These are phyloP conservation scores for Omphaloscelis lunosa DNA, from an alignment of 2,888 invertebrate species.

Conservation along the genomic window DNA sequence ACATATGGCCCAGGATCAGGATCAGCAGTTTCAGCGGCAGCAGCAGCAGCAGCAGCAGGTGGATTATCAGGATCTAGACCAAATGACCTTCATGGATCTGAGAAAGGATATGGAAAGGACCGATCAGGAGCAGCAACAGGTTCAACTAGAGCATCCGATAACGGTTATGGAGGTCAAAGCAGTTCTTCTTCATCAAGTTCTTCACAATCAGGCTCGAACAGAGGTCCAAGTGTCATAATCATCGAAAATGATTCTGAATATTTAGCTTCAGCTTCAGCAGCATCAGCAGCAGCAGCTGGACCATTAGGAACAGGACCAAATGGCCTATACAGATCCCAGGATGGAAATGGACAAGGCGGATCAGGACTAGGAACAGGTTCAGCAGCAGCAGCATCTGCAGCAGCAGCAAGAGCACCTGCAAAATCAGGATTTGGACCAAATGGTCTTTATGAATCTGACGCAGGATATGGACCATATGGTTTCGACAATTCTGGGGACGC, in stretches of 20 bases:
- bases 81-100: rapidly evolving
- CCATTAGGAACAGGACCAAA: not conserved
- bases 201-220: not conserved
- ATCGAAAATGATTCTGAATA: too few species aligned
- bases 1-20: not conserved
- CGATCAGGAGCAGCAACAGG: not conserved
- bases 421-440: too few species aligned
- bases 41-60: not conserved
- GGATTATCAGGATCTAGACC: not conserved
- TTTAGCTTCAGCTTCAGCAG: too few species aligned
- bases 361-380: not conserved
- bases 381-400: not conserved
- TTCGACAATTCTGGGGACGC: too few species aligned
- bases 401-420: not conserved
- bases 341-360: too few species aligned
- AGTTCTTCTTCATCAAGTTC: not conserved
- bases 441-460: too few species aligned
- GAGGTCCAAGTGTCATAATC: not conserved
- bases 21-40: not conserved
- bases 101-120: not conserved
- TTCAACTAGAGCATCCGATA: too few species aligned
- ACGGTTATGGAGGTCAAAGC: too few species aligned
- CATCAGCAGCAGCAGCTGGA: too few species aligned
- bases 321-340: not conserved
- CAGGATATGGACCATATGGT: too few species aligned